Percentiles rank a stretch among this genome's conserved stretches.
phyloP scores from a whole-genome alignment of 2,797 vertebrate species.

The Odontamblyopus rebecca region DNA sequence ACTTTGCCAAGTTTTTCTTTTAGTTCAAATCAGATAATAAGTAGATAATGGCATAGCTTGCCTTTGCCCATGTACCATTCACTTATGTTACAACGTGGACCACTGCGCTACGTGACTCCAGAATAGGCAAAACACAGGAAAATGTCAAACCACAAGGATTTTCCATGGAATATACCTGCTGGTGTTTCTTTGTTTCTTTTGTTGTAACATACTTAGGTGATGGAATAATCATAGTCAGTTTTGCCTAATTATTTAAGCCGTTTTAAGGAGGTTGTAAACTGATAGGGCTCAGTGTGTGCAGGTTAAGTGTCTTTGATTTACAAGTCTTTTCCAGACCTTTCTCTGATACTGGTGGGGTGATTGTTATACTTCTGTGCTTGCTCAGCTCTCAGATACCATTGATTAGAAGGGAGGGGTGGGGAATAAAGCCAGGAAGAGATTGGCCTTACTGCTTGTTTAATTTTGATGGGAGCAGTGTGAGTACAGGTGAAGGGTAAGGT shows the following conservation, averaged over 20 bases:
- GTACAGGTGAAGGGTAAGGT: conserved; percentile 33
- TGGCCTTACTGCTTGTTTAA: conserved; percentile 9
- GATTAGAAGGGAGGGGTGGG: conserved; percentile 27
- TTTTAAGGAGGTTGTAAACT: neutral
- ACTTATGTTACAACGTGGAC: neutral
- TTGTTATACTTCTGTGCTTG: conserved; percentile 5
- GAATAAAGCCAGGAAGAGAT: conserved; percentile 10
- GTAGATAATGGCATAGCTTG: neutral
- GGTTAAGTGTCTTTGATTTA: conserved; percentile 16
- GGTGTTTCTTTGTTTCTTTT: neutral
- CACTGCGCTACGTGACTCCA: neutral
- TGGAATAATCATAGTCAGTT: neutral
- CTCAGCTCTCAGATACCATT: conserved; percentile 16
- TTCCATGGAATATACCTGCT: neutral
- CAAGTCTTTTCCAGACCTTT: conserved; percentile 35
- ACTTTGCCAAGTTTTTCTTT: neutral
- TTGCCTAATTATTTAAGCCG: neutral
- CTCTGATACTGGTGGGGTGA: neutral
- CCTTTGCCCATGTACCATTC: neutral
- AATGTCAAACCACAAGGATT: neutral
- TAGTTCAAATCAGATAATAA: neutral
- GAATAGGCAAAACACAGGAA: neutral
- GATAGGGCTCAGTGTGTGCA: conserved; percentile 3
- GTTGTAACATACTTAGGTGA: neutral
- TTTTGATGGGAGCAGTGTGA: neutral